A percentile compares a stretch with the other conserved stretches of the same genome.
Evolutionary conservation across 2,113 vertebrate species (phyloP).

Genomic region (Cisticola juncidis): DNA sequence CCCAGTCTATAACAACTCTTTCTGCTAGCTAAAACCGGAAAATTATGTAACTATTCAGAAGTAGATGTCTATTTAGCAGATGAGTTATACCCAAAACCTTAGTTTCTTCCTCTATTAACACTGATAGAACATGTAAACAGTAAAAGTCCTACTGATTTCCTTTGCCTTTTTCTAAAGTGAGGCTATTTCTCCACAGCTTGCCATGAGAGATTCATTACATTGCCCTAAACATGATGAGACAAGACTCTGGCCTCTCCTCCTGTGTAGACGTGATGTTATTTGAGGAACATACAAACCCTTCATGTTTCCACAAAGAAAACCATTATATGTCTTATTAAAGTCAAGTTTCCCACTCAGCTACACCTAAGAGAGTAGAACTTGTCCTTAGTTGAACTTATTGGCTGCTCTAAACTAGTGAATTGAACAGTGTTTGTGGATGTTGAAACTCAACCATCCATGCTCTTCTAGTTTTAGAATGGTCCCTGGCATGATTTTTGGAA

Average conservation of each 20-base stretch:
- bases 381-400: background rate
- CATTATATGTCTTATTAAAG: background rate
- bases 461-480: background rate
- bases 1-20: background rate
- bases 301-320: background rate
- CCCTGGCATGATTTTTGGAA: background rate
- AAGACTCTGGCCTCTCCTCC: background rate
- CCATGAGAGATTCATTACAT: background rate
- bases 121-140: background rate
- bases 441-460: background rate
- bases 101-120: background rate
- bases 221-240: background rate
- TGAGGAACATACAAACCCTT: background rate
- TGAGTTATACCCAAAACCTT: background rate
- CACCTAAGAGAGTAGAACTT: background rate
- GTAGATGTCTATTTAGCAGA: background rate
- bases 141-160: background rate
- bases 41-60: background rate
- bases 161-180: background rate
- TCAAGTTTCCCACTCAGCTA: background rate
- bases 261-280: fast-evolving
- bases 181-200: background rate
- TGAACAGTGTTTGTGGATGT: background rate
- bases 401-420: background rate
- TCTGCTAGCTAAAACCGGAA: background rate